phyloP scores from a whole-genome alignment of 1,140 invertebrate species.

The Oncopodura yosiiana region DNA sequence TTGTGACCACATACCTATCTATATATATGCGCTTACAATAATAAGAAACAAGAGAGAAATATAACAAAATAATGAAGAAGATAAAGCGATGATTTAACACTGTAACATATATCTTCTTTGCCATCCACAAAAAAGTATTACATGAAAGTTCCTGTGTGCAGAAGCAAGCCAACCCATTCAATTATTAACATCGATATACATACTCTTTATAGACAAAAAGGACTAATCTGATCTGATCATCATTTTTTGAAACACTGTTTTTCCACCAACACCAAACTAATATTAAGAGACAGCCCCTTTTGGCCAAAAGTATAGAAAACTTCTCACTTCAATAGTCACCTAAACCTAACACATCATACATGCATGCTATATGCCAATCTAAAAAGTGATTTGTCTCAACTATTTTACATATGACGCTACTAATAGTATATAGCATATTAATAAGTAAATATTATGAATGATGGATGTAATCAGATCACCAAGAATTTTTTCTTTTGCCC shows the following conservation, averaged over 20 bases:
- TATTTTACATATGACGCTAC: too few species aligned
- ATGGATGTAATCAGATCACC: too few species aligned
- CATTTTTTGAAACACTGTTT: conserved; percentile 12
- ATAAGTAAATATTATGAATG: too few species aligned
- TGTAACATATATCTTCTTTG: not conserved
- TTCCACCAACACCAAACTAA: too few species aligned
- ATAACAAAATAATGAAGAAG: not conserved
- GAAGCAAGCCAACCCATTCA: conserved; percentile 11
- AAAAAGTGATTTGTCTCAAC: too few species aligned
- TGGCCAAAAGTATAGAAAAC: too few species aligned
- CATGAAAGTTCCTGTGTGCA: not conserved
- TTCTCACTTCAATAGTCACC: too few species aligned
- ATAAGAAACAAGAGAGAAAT: not conserved
- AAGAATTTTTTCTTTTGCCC: too few species aligned
- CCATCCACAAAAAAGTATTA: not conserved
- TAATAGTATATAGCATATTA: too few species aligned
- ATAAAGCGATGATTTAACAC: conserved; percentile 6
- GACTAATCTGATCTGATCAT: conserved; percentile 10
- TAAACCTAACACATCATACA: too few species aligned
- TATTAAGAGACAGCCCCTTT: too few species aligned
- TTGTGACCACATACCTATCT: not conserved
- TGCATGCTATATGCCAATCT: too few species aligned
- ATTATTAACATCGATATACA: conserved; percentile 8
- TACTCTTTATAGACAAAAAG: not conserved
- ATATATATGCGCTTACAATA: not conserved